Conservation (phyloP, 2,888 invertebrate genomes). For the Stratiomys singularior region DNA sequence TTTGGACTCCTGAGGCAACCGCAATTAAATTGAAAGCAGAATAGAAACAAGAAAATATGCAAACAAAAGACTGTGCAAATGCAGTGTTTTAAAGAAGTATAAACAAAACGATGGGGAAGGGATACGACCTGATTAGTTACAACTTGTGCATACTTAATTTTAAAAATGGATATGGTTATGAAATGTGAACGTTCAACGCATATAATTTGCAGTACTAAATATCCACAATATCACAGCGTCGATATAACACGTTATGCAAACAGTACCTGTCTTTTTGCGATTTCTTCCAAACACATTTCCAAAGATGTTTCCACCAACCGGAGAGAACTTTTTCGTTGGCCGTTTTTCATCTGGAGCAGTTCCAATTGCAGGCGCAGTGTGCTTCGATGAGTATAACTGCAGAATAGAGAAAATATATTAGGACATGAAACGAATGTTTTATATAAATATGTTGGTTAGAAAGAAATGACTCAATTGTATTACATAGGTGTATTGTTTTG, state of each 20-base stretch:
- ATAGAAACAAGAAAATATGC: constrained; percentile 6
- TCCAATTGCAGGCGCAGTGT: constrained; percentile 48
- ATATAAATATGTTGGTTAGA: too few species aligned
- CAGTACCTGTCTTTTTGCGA: constrained; percentile 55
- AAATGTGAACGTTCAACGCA: neutral
- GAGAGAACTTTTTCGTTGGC: constrained; percentile 58
- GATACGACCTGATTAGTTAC: constrained; percentile 39
- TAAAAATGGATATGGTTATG: neutral
- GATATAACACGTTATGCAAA: neutral
- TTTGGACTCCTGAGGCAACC: constrained; percentile 57
- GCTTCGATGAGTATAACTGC: constrained; percentile 58
- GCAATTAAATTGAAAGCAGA: constrained; percentile 46
- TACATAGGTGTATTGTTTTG: too few species aligned
- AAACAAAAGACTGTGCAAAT: neutral
- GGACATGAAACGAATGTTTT: too few species aligned
- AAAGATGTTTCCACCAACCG: constrained; percentile 60
- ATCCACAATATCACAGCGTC: too few species aligned
- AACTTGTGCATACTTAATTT: neutral
- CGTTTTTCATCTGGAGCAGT: constrained; percentile 55
- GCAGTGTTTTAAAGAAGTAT: constrained; percentile 4
- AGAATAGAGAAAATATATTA: neutral
- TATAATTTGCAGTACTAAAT: neutral
- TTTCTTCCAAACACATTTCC: constrained; percentile 64
- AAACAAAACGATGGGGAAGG: constrained; percentile 16
- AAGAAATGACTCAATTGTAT: too few species aligned